Percentiles rank a stretch among this genome's conserved stretches.
Conservation (phyloP, 2,888 invertebrate genomes). For the Alentia gelatinosa region DNA sequence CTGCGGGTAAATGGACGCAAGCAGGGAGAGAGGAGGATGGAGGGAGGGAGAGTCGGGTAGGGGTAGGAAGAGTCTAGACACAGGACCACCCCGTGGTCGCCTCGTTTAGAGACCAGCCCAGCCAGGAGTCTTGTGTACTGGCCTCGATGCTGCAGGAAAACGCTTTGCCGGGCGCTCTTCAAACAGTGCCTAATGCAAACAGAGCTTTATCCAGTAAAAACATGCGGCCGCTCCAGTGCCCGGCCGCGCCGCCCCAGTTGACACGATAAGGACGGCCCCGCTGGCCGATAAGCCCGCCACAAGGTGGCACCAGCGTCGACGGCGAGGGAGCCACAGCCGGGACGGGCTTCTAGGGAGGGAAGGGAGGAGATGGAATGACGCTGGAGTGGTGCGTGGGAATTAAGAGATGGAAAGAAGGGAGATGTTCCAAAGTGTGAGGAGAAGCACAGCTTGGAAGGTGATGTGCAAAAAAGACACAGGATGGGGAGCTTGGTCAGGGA, state of each 20-base stretch:
- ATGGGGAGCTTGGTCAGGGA: too few species aligned
- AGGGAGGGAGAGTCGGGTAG: background rate
- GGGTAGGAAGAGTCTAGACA: background rate
- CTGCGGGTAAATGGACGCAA: background rate
- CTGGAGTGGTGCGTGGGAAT: background rate
- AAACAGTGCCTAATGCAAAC: constrained; percentile 33
- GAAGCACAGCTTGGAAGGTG: background rate
- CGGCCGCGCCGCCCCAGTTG: background rate
- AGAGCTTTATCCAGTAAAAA: constrained; percentile 35
- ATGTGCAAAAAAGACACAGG: too few species aligned
- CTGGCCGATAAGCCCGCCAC: background rate
- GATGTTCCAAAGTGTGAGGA: background rate
- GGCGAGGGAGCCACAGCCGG: background rate
- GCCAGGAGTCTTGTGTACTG: background rate
- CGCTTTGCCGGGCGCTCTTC: constrained; percentile 8
- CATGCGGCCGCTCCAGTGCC: background rate
- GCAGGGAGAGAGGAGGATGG: background rate
- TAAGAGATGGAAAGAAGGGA: background rate
- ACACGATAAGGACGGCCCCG: background rate
- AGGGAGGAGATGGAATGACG: background rate
- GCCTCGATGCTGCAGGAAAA: background rate
- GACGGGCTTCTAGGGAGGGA: background rate
- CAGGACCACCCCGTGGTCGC: background rate
- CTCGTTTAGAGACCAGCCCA: background rate
- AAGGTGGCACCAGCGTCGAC: background rate